Percentiles rank a stretch among this genome's conserved stretches.
Evolutionary conservation across 2,888 invertebrate species (phyloP).

Genomic region (Ceramica pisi): DNA sequence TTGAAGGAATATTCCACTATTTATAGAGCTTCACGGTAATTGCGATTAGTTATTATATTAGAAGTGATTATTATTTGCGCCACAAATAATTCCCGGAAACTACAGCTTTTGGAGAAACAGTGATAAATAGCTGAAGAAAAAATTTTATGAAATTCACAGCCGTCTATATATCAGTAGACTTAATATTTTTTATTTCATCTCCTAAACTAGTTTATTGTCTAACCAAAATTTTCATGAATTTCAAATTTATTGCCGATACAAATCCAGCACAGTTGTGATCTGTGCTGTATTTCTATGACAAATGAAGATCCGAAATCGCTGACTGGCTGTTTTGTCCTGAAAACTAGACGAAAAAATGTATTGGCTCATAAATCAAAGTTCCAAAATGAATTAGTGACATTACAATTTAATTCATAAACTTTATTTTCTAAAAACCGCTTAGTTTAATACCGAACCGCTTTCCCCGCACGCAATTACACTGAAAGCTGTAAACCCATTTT

Average conservation of each 20-base stretch:
- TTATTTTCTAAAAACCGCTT: neutral
- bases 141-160: too few relatives aligned
- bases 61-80: neutral
- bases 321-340: neutral
- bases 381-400: neutral
- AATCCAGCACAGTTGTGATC: too few relatives aligned
- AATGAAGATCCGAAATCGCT: neutral
- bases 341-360: neutral
- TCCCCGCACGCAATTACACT: constrained; percentile 29
- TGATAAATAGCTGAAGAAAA: too few relatives aligned
- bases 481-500: constrained; percentile 34
- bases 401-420: neutral
- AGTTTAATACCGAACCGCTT: constrained; percentile 10
- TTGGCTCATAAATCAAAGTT: neutral
- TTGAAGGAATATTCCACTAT: neutral
- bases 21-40: neutral
- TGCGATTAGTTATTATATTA: too few relatives aligned
- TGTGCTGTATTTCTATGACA: too few relatives aligned
- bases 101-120: too few relatives aligned
- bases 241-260: too few relatives aligned
- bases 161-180: too few relatives aligned
- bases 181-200: too few relatives aligned
- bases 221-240: too few relatives aligned
- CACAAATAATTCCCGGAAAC: neutral
- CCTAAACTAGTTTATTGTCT: too few relatives aligned